Evolutionary conservation across 1,140 invertebrate genomes (phyloP).

Genomic region (Sycophila sp.): DNA sequence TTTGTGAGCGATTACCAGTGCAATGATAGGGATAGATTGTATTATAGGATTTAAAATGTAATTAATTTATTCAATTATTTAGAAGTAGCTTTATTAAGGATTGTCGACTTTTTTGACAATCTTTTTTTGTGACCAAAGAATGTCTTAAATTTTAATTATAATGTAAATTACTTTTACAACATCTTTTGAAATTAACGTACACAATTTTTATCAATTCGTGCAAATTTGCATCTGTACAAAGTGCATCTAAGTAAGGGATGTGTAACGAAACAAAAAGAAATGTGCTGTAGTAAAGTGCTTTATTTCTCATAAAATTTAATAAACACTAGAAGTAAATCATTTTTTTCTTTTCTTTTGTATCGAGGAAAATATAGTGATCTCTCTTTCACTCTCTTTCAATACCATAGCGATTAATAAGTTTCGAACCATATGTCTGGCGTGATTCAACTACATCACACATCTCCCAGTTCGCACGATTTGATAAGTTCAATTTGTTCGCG

Average conservation of each 20-base stretch:
- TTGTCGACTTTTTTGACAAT: too few relatives aligned
- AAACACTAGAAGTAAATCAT: slow-evolving; percentile 53
- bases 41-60: too few relatives aligned
- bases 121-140: too few relatives aligned
- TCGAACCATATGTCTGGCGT: slow-evolving; percentile 30
- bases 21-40: too few relatives aligned
- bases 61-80: too few relatives aligned
- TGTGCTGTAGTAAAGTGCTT: slow-evolving; percentile 56
- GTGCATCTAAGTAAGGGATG: neutral
- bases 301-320: slow-evolving; percentile 60
- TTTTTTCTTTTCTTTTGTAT: slow-evolving; percentile 38
- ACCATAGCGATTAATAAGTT: slow-evolving; percentile 50
- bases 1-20: too few relatives aligned
- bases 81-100: too few relatives aligned
- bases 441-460: neutral
- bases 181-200: too few relatives aligned
- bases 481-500: neutral
- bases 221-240: too few relatives aligned
- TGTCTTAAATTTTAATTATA: too few relatives aligned
- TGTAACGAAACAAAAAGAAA: slow-evolving; percentile 15
- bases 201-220: too few relatives aligned
- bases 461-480: neutral
- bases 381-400: too few relatives aligned
- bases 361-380: slow-evolving; percentile 50
- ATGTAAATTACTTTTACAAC: neutral